A percentile compares a stretch with the other conserved stretches of the same genome.
phyloP scores from a whole-genome alignment of 2,888 invertebrate species.

The Sericinus montela region DNA sequence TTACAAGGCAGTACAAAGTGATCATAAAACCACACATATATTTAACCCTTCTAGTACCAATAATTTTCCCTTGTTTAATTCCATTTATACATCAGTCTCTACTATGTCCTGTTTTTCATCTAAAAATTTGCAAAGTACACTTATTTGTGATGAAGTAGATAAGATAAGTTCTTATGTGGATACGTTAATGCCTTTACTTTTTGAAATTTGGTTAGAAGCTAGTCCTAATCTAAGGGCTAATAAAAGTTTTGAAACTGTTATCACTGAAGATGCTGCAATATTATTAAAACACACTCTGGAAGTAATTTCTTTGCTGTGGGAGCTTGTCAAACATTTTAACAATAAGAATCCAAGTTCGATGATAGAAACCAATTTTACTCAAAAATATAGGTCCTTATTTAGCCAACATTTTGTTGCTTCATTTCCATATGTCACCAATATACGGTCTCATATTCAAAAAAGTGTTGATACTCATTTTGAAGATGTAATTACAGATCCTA shows the following conservation, averaged over 20 bases:
- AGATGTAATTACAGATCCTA: conserved; percentile 54
- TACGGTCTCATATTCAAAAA: conserved; percentile 47
- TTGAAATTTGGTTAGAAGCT: conserved; percentile 92
- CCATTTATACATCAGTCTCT: conserved; percentile 50
- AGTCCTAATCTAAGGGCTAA: conserved; percentile 69
- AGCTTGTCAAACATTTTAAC: conserved; percentile 51
- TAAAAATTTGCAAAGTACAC: conserved; percentile 48
- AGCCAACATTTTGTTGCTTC: conserved; percentile 75
- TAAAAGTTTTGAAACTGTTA: conserved; percentile 64
- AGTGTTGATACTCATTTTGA: conserved; percentile 36
- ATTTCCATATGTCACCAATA: conserved; percentile 79
- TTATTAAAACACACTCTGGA: conserved; percentile 82
- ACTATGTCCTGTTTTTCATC: conserved; percentile 62
- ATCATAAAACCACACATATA: conserved; percentile 29
- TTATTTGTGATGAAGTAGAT: conserved; percentile 58
- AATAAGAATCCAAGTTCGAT: conserved; percentile 52
- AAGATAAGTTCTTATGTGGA: conserved; percentile 81
- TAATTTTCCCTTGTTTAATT: conserved; percentile 51
- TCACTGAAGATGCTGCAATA: conserved; percentile 81
- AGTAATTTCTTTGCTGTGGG: conserved; percentile 81
- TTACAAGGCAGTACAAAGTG: conserved; percentile 26
- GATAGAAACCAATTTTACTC: conserved; percentile 69
- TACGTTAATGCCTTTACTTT: conserved; percentile 86
- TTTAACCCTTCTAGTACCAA: conserved; percentile 48
- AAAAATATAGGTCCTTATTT: conserved; percentile 74